Evolutionary conservation across 2,888 invertebrate genomes (phyloP).

Genomic region (Drepana falcataria): DNA sequence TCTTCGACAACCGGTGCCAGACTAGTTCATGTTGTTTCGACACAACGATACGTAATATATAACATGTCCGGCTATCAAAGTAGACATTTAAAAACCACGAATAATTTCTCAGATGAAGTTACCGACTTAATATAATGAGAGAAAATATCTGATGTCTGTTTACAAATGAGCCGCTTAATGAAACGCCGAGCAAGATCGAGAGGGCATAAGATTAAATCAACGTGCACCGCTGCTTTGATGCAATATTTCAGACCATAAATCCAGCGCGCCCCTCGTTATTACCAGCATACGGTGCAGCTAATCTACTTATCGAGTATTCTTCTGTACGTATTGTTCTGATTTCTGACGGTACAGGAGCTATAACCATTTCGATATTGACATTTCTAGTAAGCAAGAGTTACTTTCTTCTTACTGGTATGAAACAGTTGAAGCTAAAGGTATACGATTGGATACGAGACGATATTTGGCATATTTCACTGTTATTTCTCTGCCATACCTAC

Average conservation of each 20-base stretch:
- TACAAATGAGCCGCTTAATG: conserved; percentile 25
- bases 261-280: conserved; percentile 50
- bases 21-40: conserved; percentile 54
- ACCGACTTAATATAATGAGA: neutral
- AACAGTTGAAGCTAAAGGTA: no score
- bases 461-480: no score
- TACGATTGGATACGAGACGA: no score
- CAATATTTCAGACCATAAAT: conserved; percentile 58
- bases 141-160: conserved; percentile 12
- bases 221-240: conserved; percentile 52
- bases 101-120: neutral
- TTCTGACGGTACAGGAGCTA: conserved; percentile 13
- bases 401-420: neutral
- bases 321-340: conserved; percentile 17
- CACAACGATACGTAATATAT: conserved; percentile 20
- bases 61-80: neutral
- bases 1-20: conserved; percentile 51
- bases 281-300: conserved; percentile 55
- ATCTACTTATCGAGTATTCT: conserved; percentile 37
- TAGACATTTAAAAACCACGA: neutral
- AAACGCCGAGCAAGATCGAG: conserved; percentile 25
- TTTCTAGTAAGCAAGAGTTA: neutral
- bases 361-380: conserved; percentile 18
- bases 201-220: conserved; percentile 44
- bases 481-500: no score